phyloP scores from a whole-genome alignment of 2,888 invertebrate species.

The Diogma glabrata region DNA sequence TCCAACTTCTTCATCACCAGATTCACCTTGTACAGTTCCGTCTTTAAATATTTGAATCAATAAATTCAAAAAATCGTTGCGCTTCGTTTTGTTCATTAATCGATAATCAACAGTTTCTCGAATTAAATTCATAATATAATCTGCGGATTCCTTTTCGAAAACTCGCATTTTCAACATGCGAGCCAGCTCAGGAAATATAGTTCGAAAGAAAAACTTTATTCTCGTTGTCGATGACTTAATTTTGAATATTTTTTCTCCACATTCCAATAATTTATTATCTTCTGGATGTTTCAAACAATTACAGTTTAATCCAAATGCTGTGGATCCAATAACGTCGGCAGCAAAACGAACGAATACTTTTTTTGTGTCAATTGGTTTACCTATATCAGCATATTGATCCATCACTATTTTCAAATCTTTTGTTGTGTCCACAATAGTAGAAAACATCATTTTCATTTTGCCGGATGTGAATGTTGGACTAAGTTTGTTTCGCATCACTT shows the following conservation, averaged over 20 bases:
- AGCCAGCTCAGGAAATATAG: neutral
- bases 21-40: neutral
- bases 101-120: conserved; percentile 32
- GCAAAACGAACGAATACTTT: neutral
- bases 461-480: conserved; percentile 8
- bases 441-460: conserved; percentile 1
- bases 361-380: neutral
- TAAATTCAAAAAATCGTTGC: conserved; percentile 43
- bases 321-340: neutral
- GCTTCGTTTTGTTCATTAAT: conserved; percentile 27
- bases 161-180: neutral
- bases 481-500: conserved; percentile 1
- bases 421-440: neutral
- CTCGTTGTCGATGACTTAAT: neutral
- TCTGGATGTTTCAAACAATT: neutral
- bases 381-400: neutral
- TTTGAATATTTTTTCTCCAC: neutral
- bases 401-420: conserved; percentile 1
- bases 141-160: neutral
- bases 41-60: conserved; percentile 36
- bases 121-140: conserved; percentile 30
- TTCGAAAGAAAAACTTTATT: neutral
- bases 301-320: neutral
- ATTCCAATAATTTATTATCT: neutral
- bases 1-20: conserved; percentile 3